These are phyloP conservation scores for Aphaenogaster rudis DNA, from an alignment of 1,140 invertebrate species.

Conservation along the genomic window DNA sequence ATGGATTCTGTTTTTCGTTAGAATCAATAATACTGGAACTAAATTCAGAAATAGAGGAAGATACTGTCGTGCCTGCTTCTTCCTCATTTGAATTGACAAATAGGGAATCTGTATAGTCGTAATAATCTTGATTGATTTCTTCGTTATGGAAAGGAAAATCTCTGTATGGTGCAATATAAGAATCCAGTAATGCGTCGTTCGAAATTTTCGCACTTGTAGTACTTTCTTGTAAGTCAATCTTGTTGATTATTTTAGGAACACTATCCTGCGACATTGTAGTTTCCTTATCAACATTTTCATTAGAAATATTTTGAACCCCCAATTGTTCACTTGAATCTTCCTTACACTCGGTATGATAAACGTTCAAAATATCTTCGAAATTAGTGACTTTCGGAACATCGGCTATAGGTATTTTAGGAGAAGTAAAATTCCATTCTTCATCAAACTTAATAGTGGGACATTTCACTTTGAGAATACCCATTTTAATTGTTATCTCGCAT, in stretches of 20 bases:
- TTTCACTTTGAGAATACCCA: not conserved
- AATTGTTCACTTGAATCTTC: not conserved
- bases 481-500: not conserved
- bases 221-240: not conserved
- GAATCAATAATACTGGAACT: not conserved
- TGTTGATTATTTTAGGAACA: not conserved
- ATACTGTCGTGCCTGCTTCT: not conserved
- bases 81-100: not conserved
- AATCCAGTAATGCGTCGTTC: not conserved
- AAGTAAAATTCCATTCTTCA: not conserved
- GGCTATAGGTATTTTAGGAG: not conserved
- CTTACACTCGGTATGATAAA: not conserved
- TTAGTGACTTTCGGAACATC: not conserved
- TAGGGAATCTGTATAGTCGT: not conserved
- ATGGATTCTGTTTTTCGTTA: not conserved
- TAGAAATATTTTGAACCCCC: not conserved
- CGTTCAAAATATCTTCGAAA: not conserved
- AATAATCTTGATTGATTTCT: not conserved
- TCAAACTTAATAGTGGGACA: not conserved
- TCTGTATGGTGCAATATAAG: not conserved
- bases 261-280: not conserved
- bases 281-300: not conserved
- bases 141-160: not conserved
- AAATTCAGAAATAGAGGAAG: not conserved
- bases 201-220: not conserved